Percentiles rank a stretch among this genome's conserved stretches.
These are phyloP conservation scores for Hucho hucho DNA, from an alignment of 2,113 vertebrate species.

Conservation along the genomic window DNA sequence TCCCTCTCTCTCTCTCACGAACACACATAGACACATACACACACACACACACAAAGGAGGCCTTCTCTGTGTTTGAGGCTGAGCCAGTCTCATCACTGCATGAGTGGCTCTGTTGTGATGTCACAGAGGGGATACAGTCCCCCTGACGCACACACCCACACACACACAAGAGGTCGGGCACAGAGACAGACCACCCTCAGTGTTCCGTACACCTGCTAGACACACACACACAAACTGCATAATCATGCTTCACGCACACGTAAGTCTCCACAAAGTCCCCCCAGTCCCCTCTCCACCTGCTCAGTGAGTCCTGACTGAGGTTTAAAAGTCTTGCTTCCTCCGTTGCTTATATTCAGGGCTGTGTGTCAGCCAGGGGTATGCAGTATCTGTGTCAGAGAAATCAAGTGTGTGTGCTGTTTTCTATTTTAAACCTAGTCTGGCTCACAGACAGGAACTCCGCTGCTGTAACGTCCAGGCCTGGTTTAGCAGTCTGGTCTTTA, in stretches of 20 bases:
- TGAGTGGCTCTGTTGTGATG: constrained; percentile 32
- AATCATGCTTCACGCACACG: constrained; percentile 1
- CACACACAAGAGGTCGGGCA: neutral
- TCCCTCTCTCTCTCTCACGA: neutral
- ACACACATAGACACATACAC: constrained; percentile 28
- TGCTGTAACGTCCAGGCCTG: too few relatives aligned
- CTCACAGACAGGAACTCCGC: constrained; percentile 6
- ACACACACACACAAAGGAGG: constrained; percentile 63
- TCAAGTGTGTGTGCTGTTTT: constrained; percentile 11
- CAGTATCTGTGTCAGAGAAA: constrained; percentile 10
- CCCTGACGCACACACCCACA: constrained; percentile 23
- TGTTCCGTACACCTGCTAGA: constrained; percentile 50
- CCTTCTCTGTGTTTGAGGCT: constrained; percentile 58
- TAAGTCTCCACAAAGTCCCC: too few relatives aligned
- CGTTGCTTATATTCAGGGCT: neutral
- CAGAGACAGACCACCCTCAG: constrained; percentile 54
- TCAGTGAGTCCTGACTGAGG: neutral
- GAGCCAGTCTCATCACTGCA: constrained; percentile 50
- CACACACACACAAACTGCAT: constrained; percentile 9
- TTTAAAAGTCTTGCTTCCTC: neutral
- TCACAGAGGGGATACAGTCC: constrained; percentile 68
- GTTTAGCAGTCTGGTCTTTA: too few relatives aligned
- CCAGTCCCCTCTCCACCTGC: constrained; percentile 47
- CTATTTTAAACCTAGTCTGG: constrained; percentile 29
- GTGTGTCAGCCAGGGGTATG: neutral